Evolutionary conservation across 2,113 vertebrate species (phyloP).

Genomic region (Lynx canadensis): DNA sequence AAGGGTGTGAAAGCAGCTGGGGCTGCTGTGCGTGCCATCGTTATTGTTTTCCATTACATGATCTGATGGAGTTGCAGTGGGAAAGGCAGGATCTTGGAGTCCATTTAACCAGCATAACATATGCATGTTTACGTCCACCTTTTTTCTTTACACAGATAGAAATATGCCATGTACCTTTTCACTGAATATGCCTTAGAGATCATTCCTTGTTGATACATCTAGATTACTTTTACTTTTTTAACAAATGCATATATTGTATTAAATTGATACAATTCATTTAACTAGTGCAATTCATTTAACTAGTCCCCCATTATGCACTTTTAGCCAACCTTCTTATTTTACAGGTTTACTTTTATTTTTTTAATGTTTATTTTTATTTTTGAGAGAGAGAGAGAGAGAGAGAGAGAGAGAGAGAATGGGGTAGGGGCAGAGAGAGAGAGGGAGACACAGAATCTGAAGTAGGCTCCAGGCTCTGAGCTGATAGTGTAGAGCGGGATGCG

Average conservation of each 20-base stretch:
- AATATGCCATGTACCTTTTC: not conserved
- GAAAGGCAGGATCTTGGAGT: not conserved
- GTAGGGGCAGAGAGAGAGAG: no score
- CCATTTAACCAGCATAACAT: not conserved
- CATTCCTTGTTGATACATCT: conserved; percentile 3
- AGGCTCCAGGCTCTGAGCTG: no score
- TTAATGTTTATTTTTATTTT: no score
- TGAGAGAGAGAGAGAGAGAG: no score
- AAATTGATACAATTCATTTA: not conserved
- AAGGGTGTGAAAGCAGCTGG: not conserved
- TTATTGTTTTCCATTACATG: not conserved
- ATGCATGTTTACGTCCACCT: not conserved
- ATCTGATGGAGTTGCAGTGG: not conserved
- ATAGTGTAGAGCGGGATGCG: no score
- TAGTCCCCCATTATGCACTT: not conserved
- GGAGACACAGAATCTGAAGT: no score
- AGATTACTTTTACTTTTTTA: conserved; percentile 2
- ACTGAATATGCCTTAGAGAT: not conserved
- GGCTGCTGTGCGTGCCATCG: not conserved
- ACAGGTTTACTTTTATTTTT: not conserved
- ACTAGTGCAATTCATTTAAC: not conserved
- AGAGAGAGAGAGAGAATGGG: no score
- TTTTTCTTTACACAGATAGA: conserved; percentile 5
- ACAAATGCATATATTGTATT: not conserved
- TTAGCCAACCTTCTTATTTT: not conserved